Percentiles rank a stretch among this genome's conserved stretches.
Conservation (phyloP, 2,888 invertebrate species). For the Melieria picta region DNA sequence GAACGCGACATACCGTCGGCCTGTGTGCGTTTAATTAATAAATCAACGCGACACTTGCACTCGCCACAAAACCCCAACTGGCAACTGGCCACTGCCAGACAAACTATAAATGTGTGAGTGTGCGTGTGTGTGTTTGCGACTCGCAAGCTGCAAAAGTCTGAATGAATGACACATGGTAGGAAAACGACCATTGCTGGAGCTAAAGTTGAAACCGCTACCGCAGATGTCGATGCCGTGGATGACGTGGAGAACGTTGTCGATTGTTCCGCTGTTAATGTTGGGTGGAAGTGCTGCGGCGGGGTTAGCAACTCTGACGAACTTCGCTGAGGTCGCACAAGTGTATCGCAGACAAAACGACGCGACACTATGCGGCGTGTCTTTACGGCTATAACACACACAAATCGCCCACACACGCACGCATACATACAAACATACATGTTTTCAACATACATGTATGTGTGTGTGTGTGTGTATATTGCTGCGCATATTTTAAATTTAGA, state of each 20-base stretch:
- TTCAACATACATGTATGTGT: neutral
- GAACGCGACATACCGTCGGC: conserved; percentile 9
- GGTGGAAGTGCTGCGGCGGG: too few relatives aligned
- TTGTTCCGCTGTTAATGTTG: too few relatives aligned
- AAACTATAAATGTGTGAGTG: conserved; percentile 12
- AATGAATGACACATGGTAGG: neutral
- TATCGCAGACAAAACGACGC: conserved; percentile 61
- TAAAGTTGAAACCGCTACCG: neutral
- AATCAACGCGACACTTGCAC: conserved; percentile 63
- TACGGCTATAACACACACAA: conserved; percentile 4
- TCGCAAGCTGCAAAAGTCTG: neutral
- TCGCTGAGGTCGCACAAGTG: neutral
- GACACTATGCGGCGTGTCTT: conserved; percentile 26
- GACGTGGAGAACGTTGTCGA: too few relatives aligned
- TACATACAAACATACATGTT: neutral
- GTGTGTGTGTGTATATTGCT: neutral
- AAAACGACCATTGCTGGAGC: neutral
- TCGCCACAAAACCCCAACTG: neutral
- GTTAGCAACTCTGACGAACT: too few relatives aligned
- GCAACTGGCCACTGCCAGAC: neutral
- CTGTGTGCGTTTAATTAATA: conserved; percentile 59
- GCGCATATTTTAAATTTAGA: conserved; percentile 41
- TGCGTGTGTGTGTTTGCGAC: neutral
- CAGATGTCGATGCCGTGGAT: too few relatives aligned
- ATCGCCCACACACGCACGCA: neutral